Evolutionary conservation across 2,797 vertebrate species (phyloP).

Genomic region (Taeniopygia guttata): DNA sequence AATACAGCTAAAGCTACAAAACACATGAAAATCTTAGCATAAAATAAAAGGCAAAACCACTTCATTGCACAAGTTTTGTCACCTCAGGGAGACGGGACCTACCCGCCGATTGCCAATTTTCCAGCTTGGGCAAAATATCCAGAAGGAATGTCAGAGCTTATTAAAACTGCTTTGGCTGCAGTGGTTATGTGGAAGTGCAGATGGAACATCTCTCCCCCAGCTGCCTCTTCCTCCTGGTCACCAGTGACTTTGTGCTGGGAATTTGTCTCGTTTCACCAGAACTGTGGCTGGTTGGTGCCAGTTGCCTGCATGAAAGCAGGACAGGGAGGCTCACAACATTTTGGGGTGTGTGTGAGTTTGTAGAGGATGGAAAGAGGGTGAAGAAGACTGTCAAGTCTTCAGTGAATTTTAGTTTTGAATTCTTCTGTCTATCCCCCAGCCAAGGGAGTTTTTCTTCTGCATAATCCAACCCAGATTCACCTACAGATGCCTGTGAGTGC

Average conservation of each 20-base stretch:
- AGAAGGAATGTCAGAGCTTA: background rate
- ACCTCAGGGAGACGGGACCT: background rate
- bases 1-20: background rate
- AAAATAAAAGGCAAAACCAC: background rate
- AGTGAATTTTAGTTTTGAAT: background rate
- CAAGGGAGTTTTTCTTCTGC: background rate
- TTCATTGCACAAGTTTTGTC: background rate
- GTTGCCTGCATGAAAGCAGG: background rate
- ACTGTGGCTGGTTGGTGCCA: rapidly evolving
- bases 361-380: background rate
- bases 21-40: background rate
- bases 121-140: background rate
- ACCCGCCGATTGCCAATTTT: background rate
- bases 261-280: background rate
- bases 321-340: background rate
- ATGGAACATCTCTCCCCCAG: background rate
- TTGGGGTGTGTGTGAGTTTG: background rate
- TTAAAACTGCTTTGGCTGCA: background rate
- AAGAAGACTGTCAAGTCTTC: background rate
- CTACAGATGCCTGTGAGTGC: background rate
- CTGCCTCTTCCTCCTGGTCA: background rate
- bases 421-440: background rate
- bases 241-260: background rate
- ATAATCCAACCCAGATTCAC: constrained; percentile 19
- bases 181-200: background rate